phyloP scores from a whole-genome alignment of 2,113 vertebrate species.

The Lepus timidus region DNA sequence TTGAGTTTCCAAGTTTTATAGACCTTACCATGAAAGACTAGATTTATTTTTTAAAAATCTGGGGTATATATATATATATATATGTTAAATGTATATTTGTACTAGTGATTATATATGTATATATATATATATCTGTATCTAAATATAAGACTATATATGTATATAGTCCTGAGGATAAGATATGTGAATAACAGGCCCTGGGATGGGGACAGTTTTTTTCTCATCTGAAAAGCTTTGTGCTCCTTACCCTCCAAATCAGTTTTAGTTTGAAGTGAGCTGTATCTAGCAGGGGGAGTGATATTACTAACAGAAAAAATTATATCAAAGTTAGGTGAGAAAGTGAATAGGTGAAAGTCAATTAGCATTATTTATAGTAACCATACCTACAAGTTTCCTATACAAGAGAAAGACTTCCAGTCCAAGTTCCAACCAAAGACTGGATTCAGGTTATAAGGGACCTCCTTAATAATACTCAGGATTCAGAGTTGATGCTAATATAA shows the following conservation, averaged over 20 bases:
- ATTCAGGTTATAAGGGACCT: background rate
- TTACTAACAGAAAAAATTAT: background rate
- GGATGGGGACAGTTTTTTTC: background rate
- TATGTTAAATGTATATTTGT: too few relatives aligned
- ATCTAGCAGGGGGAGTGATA: background rate
- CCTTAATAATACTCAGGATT: background rate
- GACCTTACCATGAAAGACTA: background rate
- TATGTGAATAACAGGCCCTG: background rate
- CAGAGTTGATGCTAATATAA: background rate
- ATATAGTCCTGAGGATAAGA: background rate
- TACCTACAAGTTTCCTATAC: background rate
- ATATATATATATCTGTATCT: too few relatives aligned
- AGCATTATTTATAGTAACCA: background rate
- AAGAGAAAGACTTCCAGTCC: constrained; percentile 11
- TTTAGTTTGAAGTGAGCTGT: background rate
- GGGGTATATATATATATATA: background rate
- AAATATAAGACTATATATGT: too few relatives aligned
- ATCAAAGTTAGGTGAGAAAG: background rate
- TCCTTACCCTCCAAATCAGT: background rate
- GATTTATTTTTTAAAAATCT: background rate
- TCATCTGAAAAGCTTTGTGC: background rate
- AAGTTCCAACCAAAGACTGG: background rate
- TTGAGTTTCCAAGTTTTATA: background rate
- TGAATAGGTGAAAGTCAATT: background rate
- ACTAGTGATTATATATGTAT: too few relatives aligned